Evolutionary conservation across 2,888 invertebrate genomes (phyloP), one percentile per base, ranked within the genome.

Genomic region (Podotricha telesiphe): DNA sequence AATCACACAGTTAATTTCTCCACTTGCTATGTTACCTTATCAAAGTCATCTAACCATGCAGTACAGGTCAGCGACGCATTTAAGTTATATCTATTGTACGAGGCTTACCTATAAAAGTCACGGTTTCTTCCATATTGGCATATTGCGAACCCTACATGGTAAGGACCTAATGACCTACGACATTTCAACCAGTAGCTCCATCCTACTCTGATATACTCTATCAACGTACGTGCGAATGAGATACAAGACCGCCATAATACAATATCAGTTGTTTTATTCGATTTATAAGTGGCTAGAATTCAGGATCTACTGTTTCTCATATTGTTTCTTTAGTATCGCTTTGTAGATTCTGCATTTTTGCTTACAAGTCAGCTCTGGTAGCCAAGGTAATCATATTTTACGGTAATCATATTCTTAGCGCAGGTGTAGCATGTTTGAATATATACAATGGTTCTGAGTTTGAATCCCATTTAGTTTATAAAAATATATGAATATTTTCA

Each of bases 151-250:
- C 91, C 76, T 91, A 91, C 86, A 90, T 86, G 90, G 92, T 78
- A 76, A 77, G 89, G 86, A 91, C 92, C 93, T 92, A 91, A 91
- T 92, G 93, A 92, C 93, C 93, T 92, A 87, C 86, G 92, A 93
- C 93, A 90, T 93, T 93, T 92, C 88, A 91, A 90, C 90, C 84
- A 84, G 82, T 86, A 83, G 77, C 81, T 67, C 79, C 68, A 75
- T 90, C 91, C 81, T 78, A 76, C 79, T 88, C 86, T 62, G 17
- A 8, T 19, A 6, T 48, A 55, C 20, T 8, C 22, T 76, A 73
- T 77, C 76, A 61, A 70, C 65, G 69, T 72, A 76, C 59, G 86
- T 67, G 77, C 72, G 83, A 90, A 78, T 77, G 77, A 80, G 86
- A 88, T 72, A 80, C 78, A 65, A 74, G 80, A 88, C 82, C 79